Evolutionary conservation across 2,113 vertebrate genomes (phyloP).

Genomic region (Hippocampus zosterae): DNA sequence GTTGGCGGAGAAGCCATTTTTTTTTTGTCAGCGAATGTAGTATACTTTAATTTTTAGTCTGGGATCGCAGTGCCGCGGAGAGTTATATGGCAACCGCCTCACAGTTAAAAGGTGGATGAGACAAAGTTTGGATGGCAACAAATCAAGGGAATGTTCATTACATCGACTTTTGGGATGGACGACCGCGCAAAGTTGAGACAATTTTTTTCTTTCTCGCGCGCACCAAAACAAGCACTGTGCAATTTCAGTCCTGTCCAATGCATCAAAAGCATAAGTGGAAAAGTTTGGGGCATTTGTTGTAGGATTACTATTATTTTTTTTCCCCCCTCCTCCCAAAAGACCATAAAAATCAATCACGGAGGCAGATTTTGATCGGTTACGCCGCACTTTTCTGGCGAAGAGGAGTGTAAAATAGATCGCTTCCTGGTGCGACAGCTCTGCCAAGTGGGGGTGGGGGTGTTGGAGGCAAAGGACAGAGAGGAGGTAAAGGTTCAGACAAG

Average conservation of each 20-base stretch:
- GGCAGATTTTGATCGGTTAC: slow-evolving; percentile 57
- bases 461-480: background rate
- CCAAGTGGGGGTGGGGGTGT: slow-evolving; percentile 12
- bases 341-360: slow-evolving; percentile 50
- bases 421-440: slow-evolving; percentile 40
- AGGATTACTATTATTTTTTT: background rate
- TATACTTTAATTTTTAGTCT: no score
- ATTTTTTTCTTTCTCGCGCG: background rate
- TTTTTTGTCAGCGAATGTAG: no score
- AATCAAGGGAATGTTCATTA: background rate
- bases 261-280: slow-evolving; percentile 15
- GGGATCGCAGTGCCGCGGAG: no score
- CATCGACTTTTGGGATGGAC: background rate
- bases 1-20: background rate
- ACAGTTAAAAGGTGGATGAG: background rate
- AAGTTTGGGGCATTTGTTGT: slow-evolving; percentile 11
- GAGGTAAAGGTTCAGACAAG: slow-evolving; percentile 5
- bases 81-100: no score
- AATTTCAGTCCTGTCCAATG: background rate
- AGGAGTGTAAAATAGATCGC: slow-evolving; percentile 41
- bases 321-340: background rate
- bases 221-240: background rate
- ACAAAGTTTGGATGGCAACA: background rate
- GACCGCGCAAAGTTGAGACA: no score
- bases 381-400: slow-evolving; percentile 48